Evolutionary conservation across 2,113 vertebrate genomes (phyloP).

Genomic region (Megaceryle maxima): DNA sequence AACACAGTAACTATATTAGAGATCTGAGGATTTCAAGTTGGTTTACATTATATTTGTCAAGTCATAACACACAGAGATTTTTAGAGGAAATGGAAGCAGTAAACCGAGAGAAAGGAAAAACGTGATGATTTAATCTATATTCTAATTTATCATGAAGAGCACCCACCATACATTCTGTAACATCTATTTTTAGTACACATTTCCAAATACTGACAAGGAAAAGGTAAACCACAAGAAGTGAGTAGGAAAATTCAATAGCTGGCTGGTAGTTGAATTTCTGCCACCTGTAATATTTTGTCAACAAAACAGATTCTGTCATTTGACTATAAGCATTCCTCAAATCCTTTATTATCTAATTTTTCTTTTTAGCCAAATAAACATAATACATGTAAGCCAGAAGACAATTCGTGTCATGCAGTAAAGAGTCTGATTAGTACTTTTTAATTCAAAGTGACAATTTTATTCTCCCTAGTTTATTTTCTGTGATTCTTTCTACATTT

Average conservation of each 20-base stretch:
- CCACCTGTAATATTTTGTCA: constrained; percentile 2
- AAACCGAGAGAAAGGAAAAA: background rate
- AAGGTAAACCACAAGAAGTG: background rate
- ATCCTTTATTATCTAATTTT: background rate
- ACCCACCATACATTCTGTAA: background rate
- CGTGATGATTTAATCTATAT: background rate
- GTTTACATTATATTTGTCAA: background rate
- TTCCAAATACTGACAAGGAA: background rate
- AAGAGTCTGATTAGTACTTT: background rate
- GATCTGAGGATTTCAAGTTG: background rate
- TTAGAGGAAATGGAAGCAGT: background rate
- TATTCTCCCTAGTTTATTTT: background rate
- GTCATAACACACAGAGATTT: background rate
- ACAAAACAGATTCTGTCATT: constrained; percentile 20
- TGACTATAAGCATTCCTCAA: constrained; percentile 24
- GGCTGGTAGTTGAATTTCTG: background rate
- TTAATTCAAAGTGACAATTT: background rate
- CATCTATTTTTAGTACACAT: background rate
- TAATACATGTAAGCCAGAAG: constrained; percentile 29
- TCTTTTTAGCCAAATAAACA: constrained; percentile 30
- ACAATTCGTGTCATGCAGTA: background rate
- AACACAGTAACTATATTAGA: background rate
- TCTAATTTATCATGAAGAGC: background rate
- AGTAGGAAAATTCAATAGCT: background rate
- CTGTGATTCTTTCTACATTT: background rate